Base-by-base conservation (phyloP, 2,113 vertebrate species). In the Ammospiza nelsoni region DNA sequence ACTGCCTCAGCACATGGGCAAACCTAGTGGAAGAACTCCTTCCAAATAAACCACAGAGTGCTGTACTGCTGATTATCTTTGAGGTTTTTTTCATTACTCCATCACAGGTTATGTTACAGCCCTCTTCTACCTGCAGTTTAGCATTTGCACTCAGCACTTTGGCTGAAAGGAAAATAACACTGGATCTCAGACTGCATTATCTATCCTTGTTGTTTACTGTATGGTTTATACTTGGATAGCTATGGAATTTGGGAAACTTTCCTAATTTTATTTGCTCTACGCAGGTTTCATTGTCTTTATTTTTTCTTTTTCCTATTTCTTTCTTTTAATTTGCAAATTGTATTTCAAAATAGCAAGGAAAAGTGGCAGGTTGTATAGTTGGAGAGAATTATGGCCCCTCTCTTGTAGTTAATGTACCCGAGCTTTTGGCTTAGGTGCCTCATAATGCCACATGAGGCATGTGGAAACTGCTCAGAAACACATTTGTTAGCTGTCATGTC, bases 371-470 rank as follows among this genome's bases (percentile, higher is more conserved):
- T 65, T 96, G 58, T 65, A 82, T 46, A 63, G 43, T 52, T 93
- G 78, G 19, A 59, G 90, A 94, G 97, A 97, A 93, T 96, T 94
- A 97, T 86, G 58, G 74, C 51, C 63, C 37, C 67, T 94, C 94
- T 94, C 78, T 92, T 51, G n/a, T 65, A 93, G 94, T 89, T 96
- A 95, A 97, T 91, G 91, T 97, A 92, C 85, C 90, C 71, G 82
- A 95, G 69, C 94, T 94, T 95, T 91, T 79, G 96, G 90, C 73
- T 97, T 82, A 86, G 85, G 80, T 94, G 86, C 48, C 93, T 96
- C 95, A 58, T 95, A 90, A 69, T 84, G 87, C 75, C 87, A 89
- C 77, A 79, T 92, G 80, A 95, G 84, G 90, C 93, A 96, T 96
- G 62, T 11, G 73, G 65, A 89, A 91, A 75, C 91, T 92, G 93